Base-by-base conservation (phyloP, 2,888 invertebrate genomes). In the Folsomia manolachei region DNA sequence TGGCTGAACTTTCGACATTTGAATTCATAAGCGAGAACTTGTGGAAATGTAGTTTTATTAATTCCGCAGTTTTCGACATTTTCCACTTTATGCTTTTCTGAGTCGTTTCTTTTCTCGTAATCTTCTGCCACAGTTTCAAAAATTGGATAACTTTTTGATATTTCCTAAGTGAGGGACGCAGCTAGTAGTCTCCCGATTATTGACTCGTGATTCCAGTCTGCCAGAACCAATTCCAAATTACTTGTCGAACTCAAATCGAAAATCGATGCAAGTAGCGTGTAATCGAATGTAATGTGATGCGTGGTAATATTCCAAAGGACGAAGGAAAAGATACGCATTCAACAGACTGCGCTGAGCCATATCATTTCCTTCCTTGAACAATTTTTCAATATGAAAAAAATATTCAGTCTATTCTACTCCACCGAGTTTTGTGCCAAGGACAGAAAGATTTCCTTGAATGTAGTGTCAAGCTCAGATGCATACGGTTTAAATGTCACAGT, bases 211-310 rank as follows among this genome's bases (percentile, higher is more conserved):
- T 14, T 14, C 14, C 4, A 9, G 4, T 9, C 14, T 39, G 14
- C 39, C 39, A 39, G 14, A 14, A 4, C 4, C 7, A 39, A 14
- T 39, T 4, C 39, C 39, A 56, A 56, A 56, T 56, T 56, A 19
- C 19, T 19, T 56, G 56, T 56, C 56, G 56, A 39, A 18, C 56
- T 56, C 56, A 14, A 56, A 56, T 56, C 56, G 56, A 56, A 56
- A 56, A 56, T 56, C 56, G 56, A 56, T 56, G 39, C 39, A 39
- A 39, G 39, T 39, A 39, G 39, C 39, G 39, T 39, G 39, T 39
- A 39, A 39, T 39, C 39, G 39, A 39, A 39, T 39, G 39, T 39
- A 9, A 39, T 39, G 39, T 39, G 39, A 4, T 9, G 14, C 39
- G 14, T 39, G 39, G 39, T 14, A 39, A 39, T 39, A n/a, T n/a